Conservation (phyloP, 2,888 invertebrate genomes). For the Rotaria macrura region DNA sequence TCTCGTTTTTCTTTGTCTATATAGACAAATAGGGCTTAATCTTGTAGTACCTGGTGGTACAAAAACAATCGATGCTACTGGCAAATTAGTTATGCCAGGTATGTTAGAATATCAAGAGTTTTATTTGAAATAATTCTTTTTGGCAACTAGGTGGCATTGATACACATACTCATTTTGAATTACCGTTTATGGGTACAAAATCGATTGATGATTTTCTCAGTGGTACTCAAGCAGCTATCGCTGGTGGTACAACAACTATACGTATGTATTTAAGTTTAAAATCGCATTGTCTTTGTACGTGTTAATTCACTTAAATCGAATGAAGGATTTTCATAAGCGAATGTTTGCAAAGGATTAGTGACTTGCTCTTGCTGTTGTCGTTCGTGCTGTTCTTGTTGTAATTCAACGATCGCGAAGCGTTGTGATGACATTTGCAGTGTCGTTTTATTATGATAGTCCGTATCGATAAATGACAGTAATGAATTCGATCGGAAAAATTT, state of each 20-base stretch:
- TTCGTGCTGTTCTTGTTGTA: not conserved
- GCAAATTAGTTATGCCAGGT: slow-evolving; percentile 35
- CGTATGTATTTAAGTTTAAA: slow-evolving; percentile 34
- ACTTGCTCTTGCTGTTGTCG: not conserved
- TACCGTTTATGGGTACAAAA: slow-evolving; percentile 36
- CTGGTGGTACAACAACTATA: slow-evolving; percentile 37
- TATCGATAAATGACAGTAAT: not conserved
- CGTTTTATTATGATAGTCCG: not conserved
- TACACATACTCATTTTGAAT: slow-evolving; percentile 35
- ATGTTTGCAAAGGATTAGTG: not conserved
- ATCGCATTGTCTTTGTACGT: not conserved
- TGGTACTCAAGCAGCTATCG: slow-evolving; percentile 37
- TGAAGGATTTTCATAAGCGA: not conserved
- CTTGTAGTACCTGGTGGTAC: slow-evolving; percentile 35
- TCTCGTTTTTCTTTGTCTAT: too few relatives aligned
- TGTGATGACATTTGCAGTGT: not conserved
- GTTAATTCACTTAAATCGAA: not conserved
- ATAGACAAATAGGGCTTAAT: slow-evolving; percentile 35
- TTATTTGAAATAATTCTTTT: slow-evolving; percentile 28
- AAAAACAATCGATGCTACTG: slow-evolving; percentile 35
- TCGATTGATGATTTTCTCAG: slow-evolving; percentile 37
- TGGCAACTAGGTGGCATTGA: slow-evolving; percentile 34
- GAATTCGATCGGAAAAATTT: not conserved
- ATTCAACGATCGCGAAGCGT: not conserved
- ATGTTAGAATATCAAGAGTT: too few relatives aligned